Evolutionary conservation across 1,140 invertebrate genomes (phyloP).

Genomic region (Procambarus virginalis): DNA sequence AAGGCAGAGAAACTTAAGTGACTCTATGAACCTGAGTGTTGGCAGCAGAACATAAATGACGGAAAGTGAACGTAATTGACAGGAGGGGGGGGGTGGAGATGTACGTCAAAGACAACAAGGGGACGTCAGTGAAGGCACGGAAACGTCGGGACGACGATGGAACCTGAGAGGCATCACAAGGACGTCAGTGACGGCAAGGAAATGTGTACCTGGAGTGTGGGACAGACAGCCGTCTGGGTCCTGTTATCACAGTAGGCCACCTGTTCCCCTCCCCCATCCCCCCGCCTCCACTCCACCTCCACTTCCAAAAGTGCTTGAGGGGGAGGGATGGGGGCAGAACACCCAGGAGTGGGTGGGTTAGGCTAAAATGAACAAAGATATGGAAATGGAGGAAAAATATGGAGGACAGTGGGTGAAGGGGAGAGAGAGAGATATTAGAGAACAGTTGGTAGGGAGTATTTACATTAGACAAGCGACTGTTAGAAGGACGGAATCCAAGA

Average conservation of each 20-base stretch:
- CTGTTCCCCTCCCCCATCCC: conserved; percentile 8
- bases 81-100: too few relatives aligned
- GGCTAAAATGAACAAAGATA: too few relatives aligned
- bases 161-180: background rate
- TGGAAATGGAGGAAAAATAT: background rate
- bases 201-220: background rate
- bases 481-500: too few relatives aligned
- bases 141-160: background rate
- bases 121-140: background rate
- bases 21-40: too few relatives aligned
- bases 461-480: too few relatives aligned
- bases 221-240: background rate
- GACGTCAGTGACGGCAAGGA: background rate
- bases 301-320: background rate
- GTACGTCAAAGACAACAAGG: too few relatives aligned
- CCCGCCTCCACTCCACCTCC: too few relatives aligned
- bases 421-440: background rate
- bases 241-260: background rate
- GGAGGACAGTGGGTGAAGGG: background rate
- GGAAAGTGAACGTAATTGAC: background rate
- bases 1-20: too few relatives aligned
- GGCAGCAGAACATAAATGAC: too few relatives aligned
- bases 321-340: background rate
- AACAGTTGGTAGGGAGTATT: background rate
- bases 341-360: too few relatives aligned